Base-by-base conservation (phyloP, 2,797 vertebrate genomes). In the Bufotes viridis region DNA sequence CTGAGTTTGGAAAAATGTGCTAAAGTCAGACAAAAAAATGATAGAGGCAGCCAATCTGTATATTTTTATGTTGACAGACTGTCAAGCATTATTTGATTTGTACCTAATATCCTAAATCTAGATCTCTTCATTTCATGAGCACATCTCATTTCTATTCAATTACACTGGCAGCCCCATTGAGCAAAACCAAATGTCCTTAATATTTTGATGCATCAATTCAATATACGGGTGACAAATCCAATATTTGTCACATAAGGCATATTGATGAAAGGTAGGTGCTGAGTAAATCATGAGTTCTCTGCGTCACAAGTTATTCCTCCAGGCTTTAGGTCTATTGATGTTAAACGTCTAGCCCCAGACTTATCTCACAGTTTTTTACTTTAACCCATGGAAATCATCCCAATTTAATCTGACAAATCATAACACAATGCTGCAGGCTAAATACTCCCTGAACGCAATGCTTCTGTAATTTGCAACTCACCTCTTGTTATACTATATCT, bases 191-290 rank as follows among this genome's bases (percentile, higher is more conserved):
- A 88, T 70, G 26, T 65, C 3, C 53, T 26, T 76, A 78, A 67
- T 89, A 82, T 81, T 86, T 58, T 75, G 84, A 86, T 82, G 51
- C 65, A 24, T 55, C 26, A 82, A 82, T 86, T 85, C 60, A 82
- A 89, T 86, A 89, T 58, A 34, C 69, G 67, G 57, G 61, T 89
- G 84, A 86, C 67, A 89, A 78, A 89, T 82, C 42, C 61, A 89
- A 89, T 89, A 78, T 75, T 81, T 75, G 67, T 88, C 87, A 89
- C 74, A 57, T 69, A 82, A 75, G 49, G 57, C 42, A 61, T 65
- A 61, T 65, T 42, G 15, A 81, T 75, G 53, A 42, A 61, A 65
- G 22, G 49, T 70, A 79, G 15, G n/a, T 81, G 49, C 15, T 80
- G 53, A 63, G 53, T 78, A 58, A 57, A 86, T 89, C 29, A 76